Base-by-base conservation (phyloP, 2,888 invertebrate species). In the Diachrysia chrysitis region DNA sequence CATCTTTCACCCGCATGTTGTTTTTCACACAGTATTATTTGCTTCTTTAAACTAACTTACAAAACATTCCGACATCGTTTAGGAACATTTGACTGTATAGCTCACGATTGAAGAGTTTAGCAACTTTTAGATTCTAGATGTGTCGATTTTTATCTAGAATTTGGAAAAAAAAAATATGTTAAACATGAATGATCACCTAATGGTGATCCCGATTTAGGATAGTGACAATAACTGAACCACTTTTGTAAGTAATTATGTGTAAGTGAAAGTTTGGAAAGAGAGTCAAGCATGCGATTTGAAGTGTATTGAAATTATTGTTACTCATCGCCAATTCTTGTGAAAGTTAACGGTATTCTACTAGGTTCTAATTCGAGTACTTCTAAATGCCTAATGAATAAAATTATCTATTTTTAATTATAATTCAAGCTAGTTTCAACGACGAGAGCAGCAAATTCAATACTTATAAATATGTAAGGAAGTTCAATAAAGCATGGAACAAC, bases 401-500 rank as follows among this genome's bases (percentile, higher is more conserved):
- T 7, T 32, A 7, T 7, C 7, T 29, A 29, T 29, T 5, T 29
- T 29, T 7, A 29, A 29, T 29, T 5, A 29, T 29, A 7, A 29
- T 29, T 29, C 6, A 29, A 7, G 32, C 10, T 32, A 10, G n/a
- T 16, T n/a, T 5, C 42, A 42, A 42, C 12, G 5, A 19, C 9
- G 7, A 19, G 12, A 21, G 2, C 2, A 51, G 5, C 37, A 17
- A 0, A 46, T 48, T n/a, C 2, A 17, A 48, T 46, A 42, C n/a
- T 17, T 17, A n/a, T 10, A 1, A 19, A 19, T 48, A 48, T 17
- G 2, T 19, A 2, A 19, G 19, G 3, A 48, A 48, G 17, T 32
- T 58, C 29, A 29, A 58, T 14, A 59, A 63, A 23, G 29, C 16
- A 42, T 42, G 48, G 16, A 48, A 72, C 73, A 65, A 73, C 54